A percentile compares a stretch with the other conserved stretches of the same genome.
Conservation (phyloP, 2,888 invertebrate species). For the Pachymerium ferrugineum region DNA sequence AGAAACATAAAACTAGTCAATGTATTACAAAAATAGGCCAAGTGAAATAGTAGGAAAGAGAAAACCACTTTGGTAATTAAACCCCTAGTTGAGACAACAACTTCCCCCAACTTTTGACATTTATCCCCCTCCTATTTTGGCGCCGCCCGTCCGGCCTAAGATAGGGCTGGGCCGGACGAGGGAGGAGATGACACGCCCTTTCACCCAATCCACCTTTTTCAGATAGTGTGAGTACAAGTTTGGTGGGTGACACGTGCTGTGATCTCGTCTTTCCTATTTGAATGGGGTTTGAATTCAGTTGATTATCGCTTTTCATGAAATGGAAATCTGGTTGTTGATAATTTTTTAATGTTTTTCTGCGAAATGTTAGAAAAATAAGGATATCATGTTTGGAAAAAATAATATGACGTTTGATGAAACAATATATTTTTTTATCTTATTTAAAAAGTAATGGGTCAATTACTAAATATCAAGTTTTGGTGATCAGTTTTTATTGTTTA, state of each 20-base stretch:
- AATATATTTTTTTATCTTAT: too few relatives aligned
- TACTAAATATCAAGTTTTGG: too few relatives aligned
- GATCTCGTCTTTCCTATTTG: background rate
- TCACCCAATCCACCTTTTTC: background rate
- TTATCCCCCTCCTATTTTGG: background rate
- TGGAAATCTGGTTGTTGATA: too few relatives aligned
- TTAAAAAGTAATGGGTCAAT: too few relatives aligned
- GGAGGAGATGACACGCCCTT: constrained; percentile 10
- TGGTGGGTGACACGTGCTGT: background rate
- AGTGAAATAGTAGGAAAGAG: background rate
- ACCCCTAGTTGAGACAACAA: background rate
- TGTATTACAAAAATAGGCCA: constrained; percentile 4
- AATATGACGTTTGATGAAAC: too few relatives aligned
- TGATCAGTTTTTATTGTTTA: too few relatives aligned
- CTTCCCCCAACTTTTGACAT: background rate
- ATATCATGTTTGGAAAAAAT: too few relatives aligned
- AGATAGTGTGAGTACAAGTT: background rate
- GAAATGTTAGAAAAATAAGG: too few relatives aligned
- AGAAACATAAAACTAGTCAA: background rate
- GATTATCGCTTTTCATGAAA: too few relatives aligned
- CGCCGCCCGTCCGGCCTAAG: background rate
- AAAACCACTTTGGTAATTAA: constrained; percentile 2
- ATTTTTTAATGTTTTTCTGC: too few relatives aligned
- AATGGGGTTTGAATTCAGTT: background rate
- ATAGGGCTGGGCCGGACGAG: constrained; percentile 1